Conservation (phyloP, 2,888 invertebrate species). For the Noctua janthe region DNA sequence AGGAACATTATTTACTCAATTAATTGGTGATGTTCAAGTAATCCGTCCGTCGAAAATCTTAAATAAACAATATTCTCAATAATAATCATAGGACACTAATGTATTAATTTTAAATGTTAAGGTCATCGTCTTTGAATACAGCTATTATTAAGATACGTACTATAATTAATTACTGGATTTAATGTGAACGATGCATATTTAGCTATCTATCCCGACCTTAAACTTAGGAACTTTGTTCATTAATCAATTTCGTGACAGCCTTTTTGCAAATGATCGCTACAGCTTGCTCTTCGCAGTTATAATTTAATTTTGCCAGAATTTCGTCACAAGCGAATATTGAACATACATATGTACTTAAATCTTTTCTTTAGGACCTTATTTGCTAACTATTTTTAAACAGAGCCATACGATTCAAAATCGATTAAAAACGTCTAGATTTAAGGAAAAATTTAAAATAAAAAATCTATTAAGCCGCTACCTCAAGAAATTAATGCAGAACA, state of each 20-base stretch:
- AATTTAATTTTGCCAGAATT: neutral
- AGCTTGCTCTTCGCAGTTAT: neutral
- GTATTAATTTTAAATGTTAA: constrained; percentile 54
- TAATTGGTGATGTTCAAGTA: constrained; percentile 50
- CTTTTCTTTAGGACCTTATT: neutral
- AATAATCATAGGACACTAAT: constrained; percentile 47
- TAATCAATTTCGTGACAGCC: constrained; percentile 15
- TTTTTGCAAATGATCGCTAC: neutral
- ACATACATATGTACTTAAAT: neutral
- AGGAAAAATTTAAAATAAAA: neutral
- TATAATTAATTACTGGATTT: constrained; percentile 41
- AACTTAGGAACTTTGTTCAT: constrained; percentile 15
- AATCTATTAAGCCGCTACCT: neutral
- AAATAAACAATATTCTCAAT: constrained; percentile 26
- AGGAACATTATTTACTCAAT: constrained; percentile 47
- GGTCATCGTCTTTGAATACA: constrained; percentile 42
- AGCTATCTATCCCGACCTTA: constrained; percentile 23
- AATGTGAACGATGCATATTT: constrained; percentile 26
- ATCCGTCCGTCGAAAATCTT: constrained; percentile 34
- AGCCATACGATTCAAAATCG: neutral
- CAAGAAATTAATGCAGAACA: neutral
- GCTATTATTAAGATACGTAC: constrained; percentile 39
- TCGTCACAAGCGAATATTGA: neutral
- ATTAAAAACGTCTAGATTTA: neutral
- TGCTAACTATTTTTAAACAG: neutral